phyloP scores from a whole-genome alignment of 2,888 invertebrate species.

The Enchytraeus crypticus region DNA sequence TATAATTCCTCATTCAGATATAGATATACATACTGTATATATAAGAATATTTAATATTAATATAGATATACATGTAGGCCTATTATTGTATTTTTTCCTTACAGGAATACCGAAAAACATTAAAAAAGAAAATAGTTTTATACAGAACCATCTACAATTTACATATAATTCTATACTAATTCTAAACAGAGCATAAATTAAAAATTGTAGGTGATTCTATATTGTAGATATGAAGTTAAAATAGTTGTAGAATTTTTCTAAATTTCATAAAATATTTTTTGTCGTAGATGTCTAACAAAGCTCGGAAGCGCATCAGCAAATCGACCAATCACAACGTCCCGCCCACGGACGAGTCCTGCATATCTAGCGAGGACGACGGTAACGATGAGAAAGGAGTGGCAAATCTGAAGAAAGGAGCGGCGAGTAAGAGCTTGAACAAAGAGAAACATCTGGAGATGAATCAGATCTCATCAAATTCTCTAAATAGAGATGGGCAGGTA shows the following conservation, averaged over 20 bases:
- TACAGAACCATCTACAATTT: too few relatives aligned
- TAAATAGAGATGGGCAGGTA: background rate
- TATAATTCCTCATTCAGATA: too few relatives aligned
- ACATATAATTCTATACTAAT: too few relatives aligned
- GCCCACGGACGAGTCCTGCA: conserved; percentile 22
- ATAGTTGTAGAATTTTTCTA: too few relatives aligned
- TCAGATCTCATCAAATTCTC: background rate
- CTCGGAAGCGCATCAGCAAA: conserved; percentile 15
- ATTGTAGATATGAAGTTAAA: background rate
- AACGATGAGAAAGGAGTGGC: conserved; percentile 10
- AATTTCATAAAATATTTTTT: background rate
- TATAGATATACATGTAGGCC: too few relatives aligned
- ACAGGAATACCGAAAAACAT: too few relatives aligned
- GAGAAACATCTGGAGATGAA: conserved; percentile 6
- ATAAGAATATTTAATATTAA: too few relatives aligned
- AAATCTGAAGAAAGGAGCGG: conserved; percentile 9
- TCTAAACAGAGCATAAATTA: too few relatives aligned
- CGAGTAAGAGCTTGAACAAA: conserved; percentile 5
- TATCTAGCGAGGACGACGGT: conserved; percentile 27
- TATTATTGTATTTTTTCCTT: too few relatives aligned
- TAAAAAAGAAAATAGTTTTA: too few relatives aligned
- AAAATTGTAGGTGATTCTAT: background rate
- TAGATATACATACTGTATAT: too few relatives aligned
- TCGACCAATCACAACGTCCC: conserved; percentile 9
- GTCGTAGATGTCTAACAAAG: conserved; percentile 2